Evolutionary conservation across 2,888 invertebrate genomes (phyloP), one percentile per base, ranked within the genome.

Genomic region (Mantis religiosa): DNA sequence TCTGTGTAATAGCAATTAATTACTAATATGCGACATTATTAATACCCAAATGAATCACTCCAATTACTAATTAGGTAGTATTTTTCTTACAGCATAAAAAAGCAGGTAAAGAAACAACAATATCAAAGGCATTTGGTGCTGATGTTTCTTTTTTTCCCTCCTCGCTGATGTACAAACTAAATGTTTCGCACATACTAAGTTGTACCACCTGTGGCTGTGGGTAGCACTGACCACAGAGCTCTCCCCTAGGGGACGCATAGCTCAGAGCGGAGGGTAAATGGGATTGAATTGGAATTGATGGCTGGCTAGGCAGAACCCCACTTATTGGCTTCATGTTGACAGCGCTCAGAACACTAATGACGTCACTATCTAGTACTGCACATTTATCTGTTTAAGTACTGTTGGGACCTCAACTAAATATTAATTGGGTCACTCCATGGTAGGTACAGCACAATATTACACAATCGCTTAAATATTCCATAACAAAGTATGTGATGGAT

Each of bases 251-350:
- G 85, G 47, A 28, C 20, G 14, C 25, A 41, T 25, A 20, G 81
- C 82, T 30, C 87, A 81, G 82, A 30, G 82, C n/a, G 82, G 87
- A 25, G 82, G 28, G 87, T 27, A 82, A 82, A 82, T 82, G 87
- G 82, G 81, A 87, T 87, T 87, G 54, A 87, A 87, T 87, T 87
- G 87, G 87, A 82, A 87, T 87, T 87, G 87, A 87, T 87, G 87
- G 86, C 30, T 82, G 82, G 54, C 15, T 71, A 71, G 54, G 54
- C 54, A 71, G 54, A 71, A 15, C 54, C 54, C 82, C 82, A 82
- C 87, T 87, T 87, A 87, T 82, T 87, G 87, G 87, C 12, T 71
- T 71, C 54, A 71, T 71, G 54, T 71, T 71, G 54, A 71, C 54
- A 71, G 20, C 54, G 54, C 15, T 54, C 54, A 54, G 54, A 14